These are phyloP conservation scores for Chelidonichthys spinosus DNA, from an alignment of 2,797 vertebrate species.

Conservation along the genomic window DNA sequence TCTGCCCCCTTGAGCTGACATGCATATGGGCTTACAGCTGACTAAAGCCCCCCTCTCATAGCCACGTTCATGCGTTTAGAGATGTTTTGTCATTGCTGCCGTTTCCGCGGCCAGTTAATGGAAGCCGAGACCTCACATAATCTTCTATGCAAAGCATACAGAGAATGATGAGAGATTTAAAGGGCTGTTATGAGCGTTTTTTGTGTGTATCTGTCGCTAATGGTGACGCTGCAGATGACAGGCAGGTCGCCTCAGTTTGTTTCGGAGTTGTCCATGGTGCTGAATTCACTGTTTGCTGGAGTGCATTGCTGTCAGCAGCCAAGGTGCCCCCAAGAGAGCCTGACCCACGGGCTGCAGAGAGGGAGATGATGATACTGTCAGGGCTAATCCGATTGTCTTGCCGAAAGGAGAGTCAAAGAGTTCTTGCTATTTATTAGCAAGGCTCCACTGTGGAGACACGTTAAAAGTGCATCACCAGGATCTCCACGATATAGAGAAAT, in stretches of 20 bases:
- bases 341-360: slow-evolving; percentile 49
- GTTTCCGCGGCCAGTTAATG: not conserved
- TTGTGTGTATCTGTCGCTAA: not conserved
- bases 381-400: slow-evolving; percentile 68
- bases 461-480: slow-evolving; percentile 20
- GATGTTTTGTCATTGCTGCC: slow-evolving; percentile 5
- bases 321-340: slow-evolving; percentile 70
- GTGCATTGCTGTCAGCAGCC: slow-evolving; percentile 63
- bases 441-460: slow-evolving; percentile 19
- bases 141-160: not conserved
- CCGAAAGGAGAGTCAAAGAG: slow-evolving; percentile 45
- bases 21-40: slow-evolving; percentile 39
- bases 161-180: slow-evolving; percentile 1
- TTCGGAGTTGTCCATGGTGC: slow-evolving; percentile 76
- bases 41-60: slow-evolving; percentile 6
- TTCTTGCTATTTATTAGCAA: slow-evolving; percentile 66
- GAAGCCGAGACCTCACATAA: slow-evolving; percentile 18
- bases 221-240: slow-evolving; percentile 44
- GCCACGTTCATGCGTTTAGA: slow-evolving; percentile 3
- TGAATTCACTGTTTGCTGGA: slow-evolving; percentile 64
- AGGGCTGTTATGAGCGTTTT: not conserved
- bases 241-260: slow-evolving; percentile 20
- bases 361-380: slow-evolving; percentile 48
- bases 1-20: slow-evolving; percentile 56
- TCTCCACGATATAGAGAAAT: not conserved